Base-by-base conservation (phyloP, 2,797 vertebrate genomes). In the Adelosebastes latens region DNA sequence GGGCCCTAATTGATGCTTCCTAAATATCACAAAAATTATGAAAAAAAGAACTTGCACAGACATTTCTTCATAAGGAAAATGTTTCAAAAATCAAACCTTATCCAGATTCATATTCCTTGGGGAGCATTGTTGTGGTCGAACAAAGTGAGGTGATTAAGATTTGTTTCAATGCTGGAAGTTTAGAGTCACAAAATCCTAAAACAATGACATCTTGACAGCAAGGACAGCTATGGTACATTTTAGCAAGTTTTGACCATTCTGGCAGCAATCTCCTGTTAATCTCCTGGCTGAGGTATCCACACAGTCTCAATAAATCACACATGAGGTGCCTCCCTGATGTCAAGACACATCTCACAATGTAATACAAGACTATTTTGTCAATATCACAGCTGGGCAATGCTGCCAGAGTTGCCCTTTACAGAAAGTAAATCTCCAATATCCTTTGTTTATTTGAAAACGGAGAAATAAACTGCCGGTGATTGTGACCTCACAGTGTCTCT, bases 361-460 rank as follows among this genome's bases (percentile, higher is more conserved):
- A 75, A 49, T n/a, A 58, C 16, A 55, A 66, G 16, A 74, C 31
- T 29, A 52, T 71, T 62, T 49, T 56, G 42, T 64, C 58, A 34
- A 63, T 52, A 77, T 74, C 4, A 39, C 32, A 61, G 16, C 8
- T 36, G 32, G 4, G 13, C 9, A 25, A 49, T 16, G 60, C 22
- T 52, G 60, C 8, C 49, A 58, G 60, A 65, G 32, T 56, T 60
- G 46, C 29, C 20, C 24, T 53, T 56, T 73, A 25, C 42, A 27
- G 29, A 39, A 36, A 64, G 25, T 9, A 42, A 59, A 67, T 65
- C 20, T 42, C 46, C 18, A 61, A 8, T 29, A 61, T 61, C 6
- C 59, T 68, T 55, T 52, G 22, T 49, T 31, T 67, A 29, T 77
- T 68, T 75, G 32, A 60, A 68, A 78, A 80, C 9, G 3, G 49